phyloP scores from a whole-genome alignment of 2,797 vertebrate species.

The Myotis pilosus region DNA sequence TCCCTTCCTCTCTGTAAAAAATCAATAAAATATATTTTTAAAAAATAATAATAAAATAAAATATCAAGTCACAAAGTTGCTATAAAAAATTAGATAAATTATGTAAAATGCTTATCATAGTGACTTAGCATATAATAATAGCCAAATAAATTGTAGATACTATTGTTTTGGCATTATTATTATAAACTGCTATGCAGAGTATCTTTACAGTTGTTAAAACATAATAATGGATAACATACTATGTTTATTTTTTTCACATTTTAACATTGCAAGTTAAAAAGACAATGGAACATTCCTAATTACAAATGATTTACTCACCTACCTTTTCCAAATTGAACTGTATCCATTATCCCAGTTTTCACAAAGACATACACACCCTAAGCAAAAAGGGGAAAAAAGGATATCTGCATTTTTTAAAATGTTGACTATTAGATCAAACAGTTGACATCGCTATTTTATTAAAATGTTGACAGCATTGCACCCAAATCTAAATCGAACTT shows the following conservation, averaged over 20 bases:
- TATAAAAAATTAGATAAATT: conserved; percentile 42
- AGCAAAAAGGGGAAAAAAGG: conserved; percentile 38
- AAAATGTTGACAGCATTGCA: neutral
- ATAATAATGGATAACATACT: neutral
- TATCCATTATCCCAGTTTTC: conserved; percentile 87
- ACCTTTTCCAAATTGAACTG: conserved; percentile 90
- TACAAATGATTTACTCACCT: conserved; percentile 70
- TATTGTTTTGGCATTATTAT: neutral
- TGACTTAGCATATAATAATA: neutral
- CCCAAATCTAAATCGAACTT: neutral
- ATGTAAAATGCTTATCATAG: conserved; percentile 11
- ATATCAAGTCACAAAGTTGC: conserved; percentile 12
- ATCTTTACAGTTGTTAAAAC: conserved; percentile 5
- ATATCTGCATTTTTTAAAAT: conserved; percentile 30
- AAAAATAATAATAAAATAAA: neutral
- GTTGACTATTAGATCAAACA: conserved; percentile 29
- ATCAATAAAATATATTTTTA: no score
- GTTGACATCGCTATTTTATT: neutral
- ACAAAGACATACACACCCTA: conserved; percentile 87
- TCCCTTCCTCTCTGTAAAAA: no score
- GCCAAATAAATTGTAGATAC: conserved; percentile 33
- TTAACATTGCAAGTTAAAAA: conserved; percentile 18
- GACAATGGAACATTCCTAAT: conserved; percentile 51
- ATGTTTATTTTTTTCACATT: conserved; percentile 38
- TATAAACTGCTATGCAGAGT: conserved; percentile 23